Conservation (phyloP, 2,888 invertebrate species). For the Caenorhabditis macrosperma region DNA sequence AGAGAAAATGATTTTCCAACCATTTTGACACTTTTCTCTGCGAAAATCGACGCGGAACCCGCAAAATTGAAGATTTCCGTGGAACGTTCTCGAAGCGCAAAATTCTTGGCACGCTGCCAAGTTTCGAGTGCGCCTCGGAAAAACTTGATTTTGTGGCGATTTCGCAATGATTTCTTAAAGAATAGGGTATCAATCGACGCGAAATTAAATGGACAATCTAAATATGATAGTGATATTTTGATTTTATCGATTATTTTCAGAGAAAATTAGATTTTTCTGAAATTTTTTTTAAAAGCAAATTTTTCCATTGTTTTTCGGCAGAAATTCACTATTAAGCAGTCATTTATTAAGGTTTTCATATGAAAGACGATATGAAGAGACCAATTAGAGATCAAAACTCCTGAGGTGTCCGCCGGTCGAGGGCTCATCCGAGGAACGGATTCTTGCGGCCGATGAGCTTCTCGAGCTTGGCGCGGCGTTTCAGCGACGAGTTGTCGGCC, state of each 20-base stretch:
- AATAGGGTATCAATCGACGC: not conserved
- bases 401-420: not conserved
- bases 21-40: not conserved
- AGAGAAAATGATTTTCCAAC: not conserved
- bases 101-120: constrained; percentile 5
- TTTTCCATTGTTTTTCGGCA: not conserved
- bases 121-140: not conserved
- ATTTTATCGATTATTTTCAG: not conserved
- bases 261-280: not conserved
- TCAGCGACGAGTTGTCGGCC: constrained; percentile 70
- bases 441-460: constrained; percentile 62
- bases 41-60: not conserved
- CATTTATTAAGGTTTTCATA: not conserved
- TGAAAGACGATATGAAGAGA: constrained; percentile 16
- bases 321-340: not conserved
- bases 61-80: constrained; percentile 11
- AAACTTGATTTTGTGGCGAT: not conserved
- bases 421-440: constrained; percentile 67
- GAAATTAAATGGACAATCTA: not conserved
- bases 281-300: not conserved
- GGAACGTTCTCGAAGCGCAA: not conserved
- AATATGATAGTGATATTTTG: not conserved
- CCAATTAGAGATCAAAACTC: constrained; percentile 43
- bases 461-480: constrained; percentile 64
- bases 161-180: not conserved